Evolutionary conservation across 2,888 invertebrate species (phyloP), one percentile per base, ranked within the genome.

Genomic region (Cerceris ruficornis): DNA sequence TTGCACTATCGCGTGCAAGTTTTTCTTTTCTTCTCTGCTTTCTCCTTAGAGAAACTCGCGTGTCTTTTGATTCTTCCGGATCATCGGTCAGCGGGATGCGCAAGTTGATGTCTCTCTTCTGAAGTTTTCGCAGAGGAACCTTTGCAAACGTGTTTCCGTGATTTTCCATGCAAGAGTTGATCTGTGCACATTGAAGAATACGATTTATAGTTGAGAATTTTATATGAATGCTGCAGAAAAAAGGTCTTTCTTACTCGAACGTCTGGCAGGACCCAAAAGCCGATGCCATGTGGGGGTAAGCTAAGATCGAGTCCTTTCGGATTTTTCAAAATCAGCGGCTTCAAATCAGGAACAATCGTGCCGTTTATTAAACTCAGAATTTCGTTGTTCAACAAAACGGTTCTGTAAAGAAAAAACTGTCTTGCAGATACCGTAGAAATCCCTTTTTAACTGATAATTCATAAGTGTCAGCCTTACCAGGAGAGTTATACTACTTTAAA

Each of bases 181-280:
- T 71, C 91, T 91, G 62, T 6, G 59, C 73, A 65, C 52, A 69
- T 28, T 43, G 17, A 59, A 69, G 5, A 4, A 41, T 67, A 64
- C 50, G 6, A 6, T 46, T 65, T 39, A 54, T 69, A 49, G 13
- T 17, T n/a, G n/a, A 49, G 15, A 42, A 55, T 17, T 39, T 59
- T 11, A 28, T 28, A 4, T 2, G 28, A 28, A 28, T 28, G 28
- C 4, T 28, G 28, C 2, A 28, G 28, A 28, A 28, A 28, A 55
- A 58, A 43, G 64, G 62, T 17, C 0, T n/a, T 15, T 13, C 17
- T 17, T 17, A 85, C 92, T 88, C 95, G 94, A 0, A 95, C 94
- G 67, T 94, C 94, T 0, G 96, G 95, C 11, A 97, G 89, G 0
- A 96, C 95, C 95, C 96, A 96, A 90, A 97, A 97, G 0, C 95